Conservation (phyloP, 2,797 vertebrate species). For the Pangasius larnaudii region DNA sequence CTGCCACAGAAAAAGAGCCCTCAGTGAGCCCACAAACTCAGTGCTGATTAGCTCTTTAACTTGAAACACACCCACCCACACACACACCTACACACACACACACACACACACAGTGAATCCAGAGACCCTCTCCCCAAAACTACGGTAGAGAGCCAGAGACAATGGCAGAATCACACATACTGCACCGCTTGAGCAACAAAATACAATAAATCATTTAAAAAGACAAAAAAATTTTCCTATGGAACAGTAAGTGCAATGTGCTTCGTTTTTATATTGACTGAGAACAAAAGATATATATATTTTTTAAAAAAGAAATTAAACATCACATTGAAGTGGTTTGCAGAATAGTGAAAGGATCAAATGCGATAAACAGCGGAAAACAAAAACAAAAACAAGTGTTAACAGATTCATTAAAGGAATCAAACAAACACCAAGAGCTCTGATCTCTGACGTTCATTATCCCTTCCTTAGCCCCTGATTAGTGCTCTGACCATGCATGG, state of each 20-base stretch:
- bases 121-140: conserved; percentile 60
- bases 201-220: conserved; percentile 80
- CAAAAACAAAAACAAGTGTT: conserved; percentile 42
- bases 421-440: conserved; percentile 74
- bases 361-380: conserved; percentile 58
- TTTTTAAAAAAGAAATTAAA: conserved; percentile 87
- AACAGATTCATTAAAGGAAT: conserved; percentile 70
- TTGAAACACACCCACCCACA: conserved; percentile 40
- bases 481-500: conserved; percentile 77
- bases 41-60: conserved; percentile 60
- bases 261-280: conserved; percentile 89
- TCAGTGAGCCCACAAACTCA: conserved; percentile 57
- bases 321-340: conserved; percentile 85
- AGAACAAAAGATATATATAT: conserved; percentile 89
- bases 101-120: conserved; percentile 58
- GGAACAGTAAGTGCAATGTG: conserved; percentile 89
- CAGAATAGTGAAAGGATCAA: conserved; percentile 78
- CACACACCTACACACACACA: neutral
- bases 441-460: conserved; percentile 77
- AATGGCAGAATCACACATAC: conserved; percentile 74
- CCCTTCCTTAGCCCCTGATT: conserved; percentile 77
- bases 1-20: conserved; percentile 63
- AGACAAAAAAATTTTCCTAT: conserved; percentile 86
- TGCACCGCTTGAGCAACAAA: conserved; percentile 80
- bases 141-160: conserved; percentile 75